Conservation (phyloP, 2,797 vertebrate species). For the Anas bernieri region DNA sequence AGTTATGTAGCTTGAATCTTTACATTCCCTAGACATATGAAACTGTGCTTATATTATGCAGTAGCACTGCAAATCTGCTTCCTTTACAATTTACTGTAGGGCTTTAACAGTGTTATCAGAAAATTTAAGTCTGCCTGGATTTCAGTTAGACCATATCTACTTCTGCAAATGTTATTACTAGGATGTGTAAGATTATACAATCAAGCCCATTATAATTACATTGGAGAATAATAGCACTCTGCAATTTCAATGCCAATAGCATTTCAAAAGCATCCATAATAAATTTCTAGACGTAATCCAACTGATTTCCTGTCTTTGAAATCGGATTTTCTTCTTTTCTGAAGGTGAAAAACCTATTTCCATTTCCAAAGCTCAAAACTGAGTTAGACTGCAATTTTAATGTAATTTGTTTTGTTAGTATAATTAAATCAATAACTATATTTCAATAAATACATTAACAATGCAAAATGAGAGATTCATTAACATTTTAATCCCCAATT, state of each 20-base stretch:
- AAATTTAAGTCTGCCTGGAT: constrained; percentile 53
- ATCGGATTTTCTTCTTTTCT: constrained; percentile 62
- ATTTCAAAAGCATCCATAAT: constrained; percentile 68
- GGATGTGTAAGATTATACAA: constrained; percentile 53
- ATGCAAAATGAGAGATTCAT: constrained; percentile 36
- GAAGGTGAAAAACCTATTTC: constrained; percentile 62
- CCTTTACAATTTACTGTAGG: constrained; percentile 37
- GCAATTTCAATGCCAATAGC: constrained; percentile 56
- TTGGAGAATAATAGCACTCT: constrained; percentile 24
- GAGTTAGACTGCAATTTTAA: neutral
- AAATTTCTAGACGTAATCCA: constrained; percentile 66
- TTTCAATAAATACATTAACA: constrained; percentile 56
- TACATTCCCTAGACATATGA: neutral
- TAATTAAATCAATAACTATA: constrained; percentile 52
- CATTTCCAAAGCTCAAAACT: constrained; percentile 41
- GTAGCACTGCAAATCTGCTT: neutral
- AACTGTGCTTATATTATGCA: constrained; percentile 41
- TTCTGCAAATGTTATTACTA: constrained; percentile 61
- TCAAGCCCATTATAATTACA: constrained; percentile 71
- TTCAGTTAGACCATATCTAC: constrained; percentile 57
- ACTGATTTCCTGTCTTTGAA: constrained; percentile 67
- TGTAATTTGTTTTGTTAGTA: constrained; percentile 30
- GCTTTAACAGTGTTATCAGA: constrained; percentile 58
- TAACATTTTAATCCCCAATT: constrained; percentile 36
- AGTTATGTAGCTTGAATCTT: constrained; percentile 42